Percentiles rank a stretch among this genome's conserved stretches.
These are phyloP conservation scores for Aphodius granarius DNA, from an alignment of 2,888 invertebrate genomes.

Conservation along the genomic window DNA sequence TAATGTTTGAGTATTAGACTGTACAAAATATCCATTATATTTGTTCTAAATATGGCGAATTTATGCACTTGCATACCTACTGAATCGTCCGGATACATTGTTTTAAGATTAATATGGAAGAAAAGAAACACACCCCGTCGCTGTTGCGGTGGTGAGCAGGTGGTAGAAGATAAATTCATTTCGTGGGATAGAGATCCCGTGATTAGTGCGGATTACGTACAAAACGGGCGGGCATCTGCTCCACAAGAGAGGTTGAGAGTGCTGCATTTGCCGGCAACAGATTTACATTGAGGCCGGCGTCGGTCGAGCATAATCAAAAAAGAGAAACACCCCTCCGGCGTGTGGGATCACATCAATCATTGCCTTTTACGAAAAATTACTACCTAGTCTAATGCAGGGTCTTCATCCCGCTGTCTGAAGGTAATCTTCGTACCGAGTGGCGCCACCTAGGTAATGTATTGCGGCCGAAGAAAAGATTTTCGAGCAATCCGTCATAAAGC, in stretches of 20 bases:
- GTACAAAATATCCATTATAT: too few species aligned
- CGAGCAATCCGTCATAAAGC: slow-evolving; percentile 38
- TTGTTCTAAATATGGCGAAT: too few species aligned
- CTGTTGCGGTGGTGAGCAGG: slow-evolving; percentile 22
- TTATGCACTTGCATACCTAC: too few species aligned
- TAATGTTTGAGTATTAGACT: too few species aligned
- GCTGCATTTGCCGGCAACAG: slow-evolving; percentile 22
- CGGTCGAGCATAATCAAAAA: slow-evolving; percentile 33
- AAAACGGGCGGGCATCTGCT: slow-evolving; percentile 32
- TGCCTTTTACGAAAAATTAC: slow-evolving; percentile 37
- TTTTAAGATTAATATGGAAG: too few species aligned
- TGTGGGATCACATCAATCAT: slow-evolving; percentile 39
- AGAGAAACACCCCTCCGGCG: slow-evolving; percentile 36
- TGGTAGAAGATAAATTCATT: slow-evolving; percentile 34
- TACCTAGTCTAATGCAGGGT: slow-evolving; percentile 36
- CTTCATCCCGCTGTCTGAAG: slow-evolving; percentile 31
- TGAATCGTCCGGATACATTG: too few species aligned
- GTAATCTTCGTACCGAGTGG: slow-evolving; percentile 40
- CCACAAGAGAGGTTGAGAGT: slow-evolving; percentile 22
- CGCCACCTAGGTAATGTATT: slow-evolving; percentile 36
- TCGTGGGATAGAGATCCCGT: slow-evolving; percentile 34
- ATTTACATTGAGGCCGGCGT: slow-evolving; percentile 26
- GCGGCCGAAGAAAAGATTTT: slow-evolving; percentile 35
- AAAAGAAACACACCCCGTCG: not conserved
- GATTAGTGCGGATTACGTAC: slow-evolving; percentile 36